Evolutionary conservation across 1,140 invertebrate genomes (phyloP).

Genomic region (Muscidifurax raptorellus): DNA sequence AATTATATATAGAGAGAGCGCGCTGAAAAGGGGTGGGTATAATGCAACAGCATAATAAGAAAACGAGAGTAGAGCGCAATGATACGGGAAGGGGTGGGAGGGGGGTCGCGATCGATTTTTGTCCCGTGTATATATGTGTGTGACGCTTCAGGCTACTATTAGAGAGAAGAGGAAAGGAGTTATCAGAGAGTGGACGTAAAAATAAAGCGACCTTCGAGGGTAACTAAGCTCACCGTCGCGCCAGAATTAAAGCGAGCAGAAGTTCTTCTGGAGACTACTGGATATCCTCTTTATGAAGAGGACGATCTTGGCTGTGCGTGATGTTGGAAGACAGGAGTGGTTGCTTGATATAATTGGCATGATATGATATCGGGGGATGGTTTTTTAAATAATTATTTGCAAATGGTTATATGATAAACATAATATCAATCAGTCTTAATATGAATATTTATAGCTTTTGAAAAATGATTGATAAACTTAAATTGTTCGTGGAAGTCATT

Average conservation of each 20-base stretch:
- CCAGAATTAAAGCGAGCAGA: background rate
- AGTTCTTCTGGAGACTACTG: background rate
- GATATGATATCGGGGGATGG: too few species aligned
- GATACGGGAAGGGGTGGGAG: too few species aligned
- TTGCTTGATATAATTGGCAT: too few species aligned
- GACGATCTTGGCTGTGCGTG: background rate
- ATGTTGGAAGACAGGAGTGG: background rate
- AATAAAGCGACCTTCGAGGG: constrained; percentile 35
- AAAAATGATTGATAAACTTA: too few species aligned
- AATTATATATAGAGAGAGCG: too few species aligned
- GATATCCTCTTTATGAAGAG: background rate
- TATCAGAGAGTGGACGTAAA: constrained; percentile 3
- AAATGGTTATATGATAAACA: too few species aligned
- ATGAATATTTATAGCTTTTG: too few species aligned
- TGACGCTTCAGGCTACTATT: too few species aligned
- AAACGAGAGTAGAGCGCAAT: background rate
- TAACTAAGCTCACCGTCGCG: background rate
- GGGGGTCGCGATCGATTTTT: constrained; percentile 13
- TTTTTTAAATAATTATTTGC: too few species aligned
- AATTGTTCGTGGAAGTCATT: too few species aligned
- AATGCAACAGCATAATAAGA: background rate
- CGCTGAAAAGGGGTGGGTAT: background rate
- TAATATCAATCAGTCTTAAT: too few species aligned
- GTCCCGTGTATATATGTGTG: too few species aligned
- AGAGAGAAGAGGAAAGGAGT: background rate